Evolutionary conservation across 1,140 invertebrate species (phyloP).

Genomic region (Orius laevigatus): DNA sequence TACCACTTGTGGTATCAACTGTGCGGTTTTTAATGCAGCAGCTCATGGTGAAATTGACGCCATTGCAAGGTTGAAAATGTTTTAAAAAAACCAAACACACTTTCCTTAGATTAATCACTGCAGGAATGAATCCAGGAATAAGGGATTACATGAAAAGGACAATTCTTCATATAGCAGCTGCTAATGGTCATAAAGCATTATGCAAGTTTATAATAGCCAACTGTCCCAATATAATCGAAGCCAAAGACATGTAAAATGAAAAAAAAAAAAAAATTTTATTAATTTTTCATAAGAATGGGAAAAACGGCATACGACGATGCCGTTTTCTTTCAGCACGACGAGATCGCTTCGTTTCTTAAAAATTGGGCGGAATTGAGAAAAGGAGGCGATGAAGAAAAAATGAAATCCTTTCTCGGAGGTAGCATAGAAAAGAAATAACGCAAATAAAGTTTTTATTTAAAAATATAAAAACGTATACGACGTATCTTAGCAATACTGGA

Average conservation of each 20-base stretch:
- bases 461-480: no score
- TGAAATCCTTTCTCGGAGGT: no score
- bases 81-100: no score
- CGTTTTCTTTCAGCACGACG: background rate
- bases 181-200: background rate
- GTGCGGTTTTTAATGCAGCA: no score
- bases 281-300: background rate
- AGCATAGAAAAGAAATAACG: no score
- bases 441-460: no score
- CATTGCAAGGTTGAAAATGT: no score
- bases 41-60: no score
- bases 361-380: no score
- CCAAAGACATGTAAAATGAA: background rate
- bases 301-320: background rate
- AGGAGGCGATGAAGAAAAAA: no score
- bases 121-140: slow-evolving; percentile 24
- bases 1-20: no score
- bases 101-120: slow-evolving; percentile 34
- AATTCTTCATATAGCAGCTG: background rate
- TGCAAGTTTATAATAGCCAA: background rate
- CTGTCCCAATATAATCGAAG: background rate
- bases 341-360: background rate
- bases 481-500: no score
- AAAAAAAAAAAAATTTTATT: background rate
- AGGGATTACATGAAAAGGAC: background rate